Base-by-base conservation (phyloP, 2,797 vertebrate species). In the Pygocentrus nattereri region DNA sequence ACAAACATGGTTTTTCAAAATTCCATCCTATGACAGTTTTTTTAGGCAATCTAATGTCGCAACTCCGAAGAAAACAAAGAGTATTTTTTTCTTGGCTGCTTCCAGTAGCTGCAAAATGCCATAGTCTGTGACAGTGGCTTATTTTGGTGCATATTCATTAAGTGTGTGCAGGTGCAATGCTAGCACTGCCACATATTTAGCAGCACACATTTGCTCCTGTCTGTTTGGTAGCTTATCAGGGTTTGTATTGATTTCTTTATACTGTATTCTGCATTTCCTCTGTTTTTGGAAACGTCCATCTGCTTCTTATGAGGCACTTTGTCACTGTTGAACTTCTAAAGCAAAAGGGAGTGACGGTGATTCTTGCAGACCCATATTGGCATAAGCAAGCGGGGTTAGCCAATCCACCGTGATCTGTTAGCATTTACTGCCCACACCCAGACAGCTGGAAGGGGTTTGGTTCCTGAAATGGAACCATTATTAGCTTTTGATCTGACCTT, bases 321-420 rank as follows among this genome's bases (percentile, higher is more conserved):
- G 50, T 50, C 30, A 12, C 19, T 58, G 31, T 38, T n/a, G 6
- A n/a, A 34, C 19, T 23, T 4, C 23, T n/a, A 73, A 41, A 23
- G 30, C 70, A 23, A 72, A 52, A 62, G 30, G 47, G 69, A 23
- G 61, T 31, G 56, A 13, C 58, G 34, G 68, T 69, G 38, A 47
- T 47, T 44, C 23, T 23, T 23, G 54, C 69, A n/a, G n/a, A 58
- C 30, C 25, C 25, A 30, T 61, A 3, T 64, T 61, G 5, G 68
- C 54, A 49, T 18, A 13, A 49, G 30, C 65, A 31, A 41, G 34
- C 41, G 65, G 3, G 30, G 49, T 34, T 78, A 58, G 52, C 69
- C 21, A 23, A 38, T 34, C 52, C 50, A 25, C 50, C 10, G n/a
- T 73, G 71, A 73, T 73, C 71, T 71, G 69, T 71, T 73, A 56